A percentile compares a stretch with the other conserved stretches of the same genome.
Evolutionary conservation across 2,888 invertebrate genomes (phyloP).

Genomic region (Byasa hedistus): DNA sequence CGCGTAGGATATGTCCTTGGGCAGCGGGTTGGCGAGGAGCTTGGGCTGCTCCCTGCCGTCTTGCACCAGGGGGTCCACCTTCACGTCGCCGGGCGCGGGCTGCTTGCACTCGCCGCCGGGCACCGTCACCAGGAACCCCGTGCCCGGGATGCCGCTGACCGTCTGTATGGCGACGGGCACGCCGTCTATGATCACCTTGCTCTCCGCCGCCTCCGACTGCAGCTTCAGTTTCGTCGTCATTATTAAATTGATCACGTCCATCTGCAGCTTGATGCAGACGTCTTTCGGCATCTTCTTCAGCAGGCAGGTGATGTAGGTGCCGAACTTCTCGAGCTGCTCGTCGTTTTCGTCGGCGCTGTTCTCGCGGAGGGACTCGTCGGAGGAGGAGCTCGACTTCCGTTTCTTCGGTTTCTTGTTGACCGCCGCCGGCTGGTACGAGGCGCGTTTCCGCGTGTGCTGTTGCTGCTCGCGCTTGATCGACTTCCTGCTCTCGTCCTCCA

Average conservation of each 20-base stretch:
- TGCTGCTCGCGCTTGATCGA: neutral
- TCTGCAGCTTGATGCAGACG: constrained; percentile 47
- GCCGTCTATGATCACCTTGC: constrained; percentile 16
- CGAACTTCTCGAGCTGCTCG: constrained; percentile 50
- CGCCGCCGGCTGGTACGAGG: neutral
- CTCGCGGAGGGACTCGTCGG: constrained; percentile 5
- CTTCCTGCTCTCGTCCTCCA: constrained; percentile 30
- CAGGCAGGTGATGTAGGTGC: constrained; percentile 51
- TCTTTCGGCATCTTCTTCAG: constrained; percentile 51
- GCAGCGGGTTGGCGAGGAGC: neutral
- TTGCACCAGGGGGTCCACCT: neutral
- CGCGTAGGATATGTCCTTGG: neutral
- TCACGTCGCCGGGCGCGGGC: neutral
- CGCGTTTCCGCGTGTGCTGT: neutral
- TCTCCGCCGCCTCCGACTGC: constrained; percentile 22
- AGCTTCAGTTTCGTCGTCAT: constrained; percentile 48
- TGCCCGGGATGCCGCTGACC: constrained; percentile 9
- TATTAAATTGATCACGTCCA: constrained; percentile 56
- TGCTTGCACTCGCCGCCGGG: neutral
- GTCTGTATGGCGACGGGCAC: constrained; percentile 24
- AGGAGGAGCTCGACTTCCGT: constrained; percentile 4
- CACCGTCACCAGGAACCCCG: constrained; percentile 19
- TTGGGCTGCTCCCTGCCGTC: constrained; percentile 14
- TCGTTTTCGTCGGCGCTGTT: constrained; percentile 29
- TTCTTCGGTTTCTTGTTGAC: constrained; percentile 7